Percentiles rank a stretch among this genome's conserved stretches.
phyloP scores from a whole-genome alignment of 2,888 invertebrate genomes.

The Eueremaeus valkanovi region DNA sequence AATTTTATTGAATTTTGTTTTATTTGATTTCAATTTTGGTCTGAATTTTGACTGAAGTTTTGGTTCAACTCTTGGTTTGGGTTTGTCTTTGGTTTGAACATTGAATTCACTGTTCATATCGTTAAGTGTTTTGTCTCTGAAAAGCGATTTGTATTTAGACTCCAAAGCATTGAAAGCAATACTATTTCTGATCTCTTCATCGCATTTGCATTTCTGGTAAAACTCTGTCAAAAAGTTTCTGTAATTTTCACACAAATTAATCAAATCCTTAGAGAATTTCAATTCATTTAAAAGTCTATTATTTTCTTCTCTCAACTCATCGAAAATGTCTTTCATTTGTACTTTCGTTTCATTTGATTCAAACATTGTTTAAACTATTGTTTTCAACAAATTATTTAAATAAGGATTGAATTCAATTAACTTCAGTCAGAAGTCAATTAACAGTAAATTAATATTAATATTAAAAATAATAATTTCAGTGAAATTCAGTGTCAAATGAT shows the following conservation, averaged over 20 bases:
- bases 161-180: not conserved
- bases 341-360: not conserved
- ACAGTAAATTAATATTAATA: too few relatives aligned
- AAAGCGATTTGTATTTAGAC: not conserved
- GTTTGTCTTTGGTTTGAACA: not conserved
- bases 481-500: too few relatives aligned
- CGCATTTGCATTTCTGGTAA: not conserved
- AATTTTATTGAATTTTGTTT: not conserved
- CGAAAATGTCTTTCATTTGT: not conserved
- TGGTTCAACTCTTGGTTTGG: not conserved
- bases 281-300: constrained; percentile 8
- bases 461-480: too few relatives aligned
- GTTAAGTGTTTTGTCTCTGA: too few relatives aligned
- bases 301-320: too few relatives aligned
- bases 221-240: not conserved
- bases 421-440: too few relatives aligned
- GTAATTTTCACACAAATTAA: not conserved
- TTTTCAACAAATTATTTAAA: too few relatives aligned
- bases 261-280: not conserved
- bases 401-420: too few relatives aligned
- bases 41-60: too few relatives aligned
- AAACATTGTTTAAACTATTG: not conserved
- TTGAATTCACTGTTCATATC: too few relatives aligned
- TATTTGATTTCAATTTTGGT: not conserved
- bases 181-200: not conserved